Evolutionary conservation across 2,888 invertebrate genomes (phyloP).

Genomic region (Lypha dubia): DNA sequence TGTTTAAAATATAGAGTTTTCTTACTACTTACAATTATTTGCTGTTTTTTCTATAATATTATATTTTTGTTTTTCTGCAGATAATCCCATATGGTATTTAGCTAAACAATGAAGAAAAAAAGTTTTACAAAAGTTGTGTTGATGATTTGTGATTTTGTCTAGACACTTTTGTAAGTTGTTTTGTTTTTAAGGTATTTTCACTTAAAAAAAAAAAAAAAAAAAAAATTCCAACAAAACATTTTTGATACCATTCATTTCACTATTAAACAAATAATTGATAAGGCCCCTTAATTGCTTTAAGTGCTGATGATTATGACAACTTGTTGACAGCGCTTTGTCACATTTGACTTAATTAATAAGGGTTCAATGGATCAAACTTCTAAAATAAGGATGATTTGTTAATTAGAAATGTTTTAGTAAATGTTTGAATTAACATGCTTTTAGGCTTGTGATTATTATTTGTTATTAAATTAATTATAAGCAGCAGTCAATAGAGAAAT

Average conservation of each 20-base stretch:
- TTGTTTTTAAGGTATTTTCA: not conserved
- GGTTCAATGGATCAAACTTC: not conserved
- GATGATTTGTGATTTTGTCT: slow-evolving; percentile 60
- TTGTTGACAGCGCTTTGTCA: not conserved
- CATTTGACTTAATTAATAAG: slow-evolving; percentile 1
- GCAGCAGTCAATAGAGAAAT: not conserved
- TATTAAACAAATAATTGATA: not conserved
- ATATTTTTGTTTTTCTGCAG: not conserved
- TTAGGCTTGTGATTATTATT: slow-evolving; percentile 8
- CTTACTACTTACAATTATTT: slow-evolving; percentile 13
- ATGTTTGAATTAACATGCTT: not conserved
- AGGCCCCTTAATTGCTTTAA: not conserved
- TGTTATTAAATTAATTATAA: slow-evolving; percentile 39
- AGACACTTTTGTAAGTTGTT: slow-evolving; percentile 62
- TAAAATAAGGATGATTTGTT: too few species aligned
- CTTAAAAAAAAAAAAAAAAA: not conserved
- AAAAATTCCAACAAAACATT: not conserved
- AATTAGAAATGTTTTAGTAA: too few species aligned
- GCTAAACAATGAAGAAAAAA: slow-evolving; percentile 11
- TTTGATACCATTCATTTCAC: too few species aligned
- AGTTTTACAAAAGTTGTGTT: slow-evolving; percentile 2
- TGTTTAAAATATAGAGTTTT: not conserved
- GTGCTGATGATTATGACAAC: slow-evolving; percentile 12
- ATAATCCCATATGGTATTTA: slow-evolving; percentile 48
- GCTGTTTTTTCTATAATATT: not conserved